phyloP scores from a whole-genome alignment of 2,113 vertebrate genomes.

The Aegotheles bennettii region DNA sequence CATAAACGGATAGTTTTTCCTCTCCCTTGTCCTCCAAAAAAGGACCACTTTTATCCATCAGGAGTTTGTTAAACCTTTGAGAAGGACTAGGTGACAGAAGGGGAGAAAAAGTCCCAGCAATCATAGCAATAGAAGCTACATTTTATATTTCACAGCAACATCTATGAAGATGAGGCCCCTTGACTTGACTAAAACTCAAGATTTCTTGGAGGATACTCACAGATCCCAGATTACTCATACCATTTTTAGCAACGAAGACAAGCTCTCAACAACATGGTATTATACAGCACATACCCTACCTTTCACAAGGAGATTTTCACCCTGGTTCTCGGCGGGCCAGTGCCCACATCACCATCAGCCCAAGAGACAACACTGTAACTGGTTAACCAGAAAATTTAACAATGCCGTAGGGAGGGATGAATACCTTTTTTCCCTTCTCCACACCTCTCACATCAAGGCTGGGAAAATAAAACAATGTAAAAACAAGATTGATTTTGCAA shows the following conservation, averaged over 20 bases:
- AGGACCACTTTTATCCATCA: not conserved
- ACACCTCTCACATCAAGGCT: not conserved
- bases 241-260: not conserved
- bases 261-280: not conserved
- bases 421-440: not conserved
- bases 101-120: not conserved
- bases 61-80: not conserved
- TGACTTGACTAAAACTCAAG: not conserved
- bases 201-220: not conserved
- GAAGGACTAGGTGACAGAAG: not conserved
- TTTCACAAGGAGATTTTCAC: not conserved
- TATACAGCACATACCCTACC: not conserved
- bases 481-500: not conserved
- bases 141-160: not conserved
- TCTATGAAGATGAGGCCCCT: not conserved
- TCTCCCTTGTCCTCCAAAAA: not conserved
- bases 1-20: not conserved
- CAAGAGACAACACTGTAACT: not conserved
- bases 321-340: not conserved
- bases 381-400: not conserved
- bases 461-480: not conserved
- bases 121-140: not conserved
- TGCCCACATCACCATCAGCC: not conserved
- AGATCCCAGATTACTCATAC: not conserved
- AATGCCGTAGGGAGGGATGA: not conserved